Conservation (phyloP, 2,888 invertebrate species). For the Macropis europaea region DNA sequence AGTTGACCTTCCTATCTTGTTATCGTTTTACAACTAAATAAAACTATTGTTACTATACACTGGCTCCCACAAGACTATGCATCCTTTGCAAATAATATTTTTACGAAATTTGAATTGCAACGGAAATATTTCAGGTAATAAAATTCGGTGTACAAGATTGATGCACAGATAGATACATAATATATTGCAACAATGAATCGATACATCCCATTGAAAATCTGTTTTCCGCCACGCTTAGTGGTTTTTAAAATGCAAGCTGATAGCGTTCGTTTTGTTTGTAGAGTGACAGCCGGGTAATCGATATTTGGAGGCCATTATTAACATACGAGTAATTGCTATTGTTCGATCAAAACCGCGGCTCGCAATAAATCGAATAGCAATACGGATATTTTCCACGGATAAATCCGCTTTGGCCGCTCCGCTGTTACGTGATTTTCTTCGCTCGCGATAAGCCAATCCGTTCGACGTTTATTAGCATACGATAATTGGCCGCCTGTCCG, state of each 20-base stretch:
- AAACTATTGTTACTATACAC: too few species aligned
- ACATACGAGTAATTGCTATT: conserved; percentile 36
- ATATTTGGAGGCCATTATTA: conserved; percentile 38
- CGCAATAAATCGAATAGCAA: conserved; percentile 24
- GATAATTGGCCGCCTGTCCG: conserved; percentile 36
- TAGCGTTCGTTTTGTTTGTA: too few species aligned
- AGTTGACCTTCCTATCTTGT: too few species aligned
- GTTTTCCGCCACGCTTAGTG: too few species aligned
- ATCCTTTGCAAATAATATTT: too few species aligned
- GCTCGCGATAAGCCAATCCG: conserved; percentile 30
- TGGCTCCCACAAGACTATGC: too few species aligned
- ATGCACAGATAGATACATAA: too few species aligned
- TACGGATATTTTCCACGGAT: conserved; percentile 22
- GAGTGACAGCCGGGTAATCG: conserved; percentile 1
- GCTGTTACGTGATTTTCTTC: conserved; percentile 32
- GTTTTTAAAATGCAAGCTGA: too few species aligned
- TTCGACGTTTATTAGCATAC: conserved; percentile 46
- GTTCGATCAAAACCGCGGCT: conserved; percentile 23
- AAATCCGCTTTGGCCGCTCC: neutral
- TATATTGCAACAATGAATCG: neutral
- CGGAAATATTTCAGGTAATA: neutral
- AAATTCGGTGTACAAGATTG: too few species aligned
- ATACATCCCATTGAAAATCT: too few species aligned
- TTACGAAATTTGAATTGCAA: too few species aligned
- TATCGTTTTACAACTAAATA: too few species aligned